Evolutionary conservation across 2,113 vertebrate genomes (phyloP), one percentile per base, ranked within the genome.

Genomic region (Emberiza fucata): DNA sequence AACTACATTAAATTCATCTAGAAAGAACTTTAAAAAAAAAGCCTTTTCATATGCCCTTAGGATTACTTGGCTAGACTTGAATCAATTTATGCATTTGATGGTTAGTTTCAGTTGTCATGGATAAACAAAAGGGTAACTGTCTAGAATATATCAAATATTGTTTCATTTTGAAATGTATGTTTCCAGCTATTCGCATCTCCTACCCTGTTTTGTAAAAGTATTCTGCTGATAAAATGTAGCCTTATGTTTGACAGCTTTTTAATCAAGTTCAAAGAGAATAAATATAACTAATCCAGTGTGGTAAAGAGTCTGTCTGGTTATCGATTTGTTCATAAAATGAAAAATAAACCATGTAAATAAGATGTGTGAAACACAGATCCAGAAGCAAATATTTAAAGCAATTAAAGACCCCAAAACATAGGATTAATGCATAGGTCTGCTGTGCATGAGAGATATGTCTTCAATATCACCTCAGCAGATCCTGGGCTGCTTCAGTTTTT

Each of bases 211-310:
- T 98, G 96, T 97, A 94, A 96, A 97, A 97, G 92, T 97, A 97
- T 97, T 97, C 96, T 96, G 94, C 95, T 96, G 96, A 97, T 98
- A 98, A 97, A 98, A 97, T 96, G 96, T 98, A 97, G 97, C 96
- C 95, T 98, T 98, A 80, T 91, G 94, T 98, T 97, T 98, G 97
- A 98, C 97, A 98, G 97, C 95, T 93, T 98, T 98, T 98, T 98
- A 98, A 98, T 98, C 97, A 98, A 98, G 98, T 98, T 98, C 97
- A 97, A 97, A 97, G 35, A 90, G 95, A 98, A 98, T 97, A 97
- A 98, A 98, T 98, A 98, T 98, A 98, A 98, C 95, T 98, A 98
- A 98, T 97, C 97, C 97, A 97, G 95, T 97, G 91, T 90, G 83
- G 97, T 97, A 97, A 98, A 98, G 92, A 98, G 94, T 97, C 97